Evolutionary conservation across 2,888 invertebrate genomes (phyloP).

Genomic region (Hetaerina titia): DNA sequence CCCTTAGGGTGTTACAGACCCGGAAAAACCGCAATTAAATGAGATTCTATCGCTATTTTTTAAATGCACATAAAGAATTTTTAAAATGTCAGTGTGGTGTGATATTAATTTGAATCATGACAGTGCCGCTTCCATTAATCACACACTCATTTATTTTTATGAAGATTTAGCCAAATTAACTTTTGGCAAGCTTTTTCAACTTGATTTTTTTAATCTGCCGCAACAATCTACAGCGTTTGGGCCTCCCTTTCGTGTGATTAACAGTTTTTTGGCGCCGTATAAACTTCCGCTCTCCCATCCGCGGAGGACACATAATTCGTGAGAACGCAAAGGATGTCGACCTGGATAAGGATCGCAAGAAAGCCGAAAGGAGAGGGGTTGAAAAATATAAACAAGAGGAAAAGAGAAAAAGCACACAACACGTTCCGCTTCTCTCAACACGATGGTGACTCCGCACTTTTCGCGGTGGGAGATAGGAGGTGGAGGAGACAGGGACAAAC

Average conservation of each 20-base stretch:
- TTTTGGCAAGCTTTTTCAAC: background rate
- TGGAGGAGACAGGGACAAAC: conserved; percentile 33
- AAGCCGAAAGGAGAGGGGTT: conserved; percentile 4
- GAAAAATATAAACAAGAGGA: conserved; percentile 23
- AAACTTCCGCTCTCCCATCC: background rate
- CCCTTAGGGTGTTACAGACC: background rate
- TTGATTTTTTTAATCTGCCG: background rate
- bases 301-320: conserved; percentile 8
- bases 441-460: conserved; percentile 60
- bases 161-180: background rate
- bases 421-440: background rate
- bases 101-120: background rate
- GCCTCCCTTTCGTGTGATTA: conserved; percentile 18
- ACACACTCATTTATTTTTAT: background rate
- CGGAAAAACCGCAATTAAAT: background rate
- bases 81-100: background rate
- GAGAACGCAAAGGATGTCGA: conserved; percentile 37
- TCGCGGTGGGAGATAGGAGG: conserved; percentile 38
- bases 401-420: background rate
- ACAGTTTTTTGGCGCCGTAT: background rate
- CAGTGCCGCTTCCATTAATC: background rate
- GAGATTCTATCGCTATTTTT: background rate
- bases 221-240: background rate
- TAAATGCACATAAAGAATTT: background rate
- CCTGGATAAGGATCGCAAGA: conserved; percentile 34